Conservation (phyloP, 1,140 invertebrate genomes). For the Aplysia californica region DNA sequence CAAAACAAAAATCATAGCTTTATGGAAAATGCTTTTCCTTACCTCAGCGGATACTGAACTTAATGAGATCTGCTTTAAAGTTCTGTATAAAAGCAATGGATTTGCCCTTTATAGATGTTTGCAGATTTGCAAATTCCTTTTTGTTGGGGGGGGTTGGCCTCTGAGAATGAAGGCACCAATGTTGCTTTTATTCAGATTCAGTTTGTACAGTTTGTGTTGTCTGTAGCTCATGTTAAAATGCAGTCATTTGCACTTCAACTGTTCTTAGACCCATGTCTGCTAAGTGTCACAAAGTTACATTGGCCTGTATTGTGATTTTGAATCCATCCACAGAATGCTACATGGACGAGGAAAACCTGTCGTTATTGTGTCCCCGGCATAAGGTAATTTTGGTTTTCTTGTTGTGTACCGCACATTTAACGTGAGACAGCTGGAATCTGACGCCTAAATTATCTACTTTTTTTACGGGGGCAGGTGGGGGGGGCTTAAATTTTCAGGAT, state of each 20-base stretch:
- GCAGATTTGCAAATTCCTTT: too few relatives aligned
- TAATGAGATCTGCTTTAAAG: not conserved
- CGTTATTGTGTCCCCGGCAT: constrained; percentile 61
- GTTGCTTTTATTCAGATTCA: not conserved
- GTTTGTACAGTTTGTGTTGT: not conserved
- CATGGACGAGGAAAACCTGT: constrained; percentile 63
- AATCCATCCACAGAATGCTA: constrained; percentile 59
- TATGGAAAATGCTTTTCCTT: not conserved
- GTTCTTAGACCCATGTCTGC: not conserved
- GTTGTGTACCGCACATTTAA: not conserved
- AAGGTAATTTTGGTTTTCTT: constrained; percentile 49
- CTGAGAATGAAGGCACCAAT: not conserved
- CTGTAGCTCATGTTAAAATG: not conserved
- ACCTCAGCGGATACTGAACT: not conserved
- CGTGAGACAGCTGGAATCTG: not conserved
- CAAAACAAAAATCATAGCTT: too few relatives aligned
- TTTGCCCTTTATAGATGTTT: too few relatives aligned
- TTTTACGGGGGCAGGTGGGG: not conserved
- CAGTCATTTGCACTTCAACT: not conserved
- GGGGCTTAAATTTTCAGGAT: not conserved
- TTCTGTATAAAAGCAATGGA: too few relatives aligned
- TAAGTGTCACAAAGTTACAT: not conserved
- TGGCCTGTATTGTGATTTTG: constrained; percentile 26
- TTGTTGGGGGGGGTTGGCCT: not conserved
- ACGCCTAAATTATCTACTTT: not conserved